Evolutionary conservation across 2,797 vertebrate species (phyloP).

Genomic region (Remorina albescens): DNA sequence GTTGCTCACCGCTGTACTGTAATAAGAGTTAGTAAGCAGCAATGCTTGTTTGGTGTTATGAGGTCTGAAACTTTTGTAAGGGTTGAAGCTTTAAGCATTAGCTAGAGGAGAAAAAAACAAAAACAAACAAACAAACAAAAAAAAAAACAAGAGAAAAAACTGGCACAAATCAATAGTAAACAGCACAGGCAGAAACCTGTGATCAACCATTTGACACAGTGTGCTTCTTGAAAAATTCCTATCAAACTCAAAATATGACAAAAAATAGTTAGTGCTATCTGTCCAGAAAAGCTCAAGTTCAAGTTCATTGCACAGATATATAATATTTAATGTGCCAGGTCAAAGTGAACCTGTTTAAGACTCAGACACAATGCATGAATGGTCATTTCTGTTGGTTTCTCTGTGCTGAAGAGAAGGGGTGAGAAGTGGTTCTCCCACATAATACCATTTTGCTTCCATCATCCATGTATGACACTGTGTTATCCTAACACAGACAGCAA

Average conservation of each 20-base stretch:
- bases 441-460: conserved; percentile 61
- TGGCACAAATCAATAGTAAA: conserved; percentile 80
- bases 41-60: conserved; percentile 78
- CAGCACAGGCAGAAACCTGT: conserved; percentile 70
- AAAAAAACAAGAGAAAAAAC: conserved; percentile 50
- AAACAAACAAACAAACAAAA: conserved; percentile 53
- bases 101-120: conserved; percentile 54
- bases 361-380: conserved; percentile 74
- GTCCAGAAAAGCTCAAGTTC: conserved; percentile 73
- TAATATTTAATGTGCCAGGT: conserved; percentile 74
- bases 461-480: conserved; percentile 62
- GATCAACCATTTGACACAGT: conserved; percentile 78
- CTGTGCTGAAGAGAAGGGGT: conserved; percentile 67
- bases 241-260: conserved; percentile 65
- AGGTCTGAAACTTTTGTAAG: conserved; percentile 72
- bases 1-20: conserved; percentile 73
- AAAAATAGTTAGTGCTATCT: conserved; percentile 66
- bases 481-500: conserved; percentile 88
- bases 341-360: conserved; percentile 75
- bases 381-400: conserved; percentile 70
- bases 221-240: conserved; percentile 77
- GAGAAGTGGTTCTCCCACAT: conserved; percentile 66
- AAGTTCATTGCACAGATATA: conserved; percentile 76
- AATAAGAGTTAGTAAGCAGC: conserved; percentile 81
- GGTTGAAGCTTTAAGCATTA: conserved; percentile 60